phyloP scores from a whole-genome alignment of 2,888 invertebrate species.

The Acronicta alni region DNA sequence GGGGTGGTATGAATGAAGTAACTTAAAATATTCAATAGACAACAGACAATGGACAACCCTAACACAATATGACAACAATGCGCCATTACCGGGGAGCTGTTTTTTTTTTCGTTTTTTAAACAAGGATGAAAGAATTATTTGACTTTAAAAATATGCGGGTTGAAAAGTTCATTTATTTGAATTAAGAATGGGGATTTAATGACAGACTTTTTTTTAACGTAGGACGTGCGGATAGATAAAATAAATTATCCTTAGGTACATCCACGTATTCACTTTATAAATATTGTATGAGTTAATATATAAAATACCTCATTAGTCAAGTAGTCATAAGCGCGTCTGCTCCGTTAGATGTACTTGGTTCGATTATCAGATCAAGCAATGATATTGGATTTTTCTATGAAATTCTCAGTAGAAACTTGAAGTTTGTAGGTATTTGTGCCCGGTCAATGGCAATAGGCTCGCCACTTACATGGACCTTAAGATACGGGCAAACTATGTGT shows the following conservation, averaged over 20 bases:
- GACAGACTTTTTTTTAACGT: not conserved
- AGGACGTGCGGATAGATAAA: not conserved
- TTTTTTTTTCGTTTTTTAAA: constrained; percentile 18
- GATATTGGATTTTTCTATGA: too few species aligned
- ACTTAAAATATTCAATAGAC: constrained; percentile 67
- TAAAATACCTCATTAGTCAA: too few species aligned
- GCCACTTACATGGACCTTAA: too few species aligned
- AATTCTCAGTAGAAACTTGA: too few species aligned
- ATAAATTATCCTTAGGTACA: not conserved
- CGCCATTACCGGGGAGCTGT: constrained; percentile 57
- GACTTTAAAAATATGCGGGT: constrained; percentile 38
- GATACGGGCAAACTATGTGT: too few species aligned
- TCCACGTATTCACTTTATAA: not conserved
- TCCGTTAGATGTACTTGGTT: too few species aligned
- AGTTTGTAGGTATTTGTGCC: too few species aligned
- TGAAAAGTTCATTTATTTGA: constrained; percentile 18
- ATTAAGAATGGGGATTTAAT: constrained; percentile 1
- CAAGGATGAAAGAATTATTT: constrained; percentile 35
- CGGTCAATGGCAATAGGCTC: too few species aligned
- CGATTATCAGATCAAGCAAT: too few species aligned
- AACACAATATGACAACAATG: constrained; percentile 65
- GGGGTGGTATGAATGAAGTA: constrained; percentile 64
- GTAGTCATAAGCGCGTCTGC: too few species aligned
- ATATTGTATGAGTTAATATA: too few species aligned
- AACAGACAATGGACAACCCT: constrained; percentile 68